A percentile compares a stretch with the other conserved stretches of the same genome.
Evolutionary conservation across 2,113 vertebrate species (phyloP).

Genomic region (Labrus mixtus): DNA sequence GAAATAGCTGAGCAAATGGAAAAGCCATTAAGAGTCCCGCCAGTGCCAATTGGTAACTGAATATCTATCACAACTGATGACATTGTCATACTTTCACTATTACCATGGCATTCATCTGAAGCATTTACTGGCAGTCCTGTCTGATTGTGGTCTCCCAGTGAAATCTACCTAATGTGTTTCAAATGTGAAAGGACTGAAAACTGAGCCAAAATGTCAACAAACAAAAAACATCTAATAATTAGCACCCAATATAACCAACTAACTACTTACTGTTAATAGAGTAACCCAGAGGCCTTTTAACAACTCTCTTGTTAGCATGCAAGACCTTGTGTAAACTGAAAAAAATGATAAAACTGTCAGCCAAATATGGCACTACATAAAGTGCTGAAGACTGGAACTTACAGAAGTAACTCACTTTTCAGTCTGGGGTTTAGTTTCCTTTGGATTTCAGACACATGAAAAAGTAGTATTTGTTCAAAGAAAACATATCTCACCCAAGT

Average conservation of each 20-base stretch:
- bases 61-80: slow-evolving; percentile 5
- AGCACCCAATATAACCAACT: slow-evolving; percentile 31
- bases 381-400: neutral
- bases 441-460: slow-evolving; percentile 6
- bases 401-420: neutral
- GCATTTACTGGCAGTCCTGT: neutral
- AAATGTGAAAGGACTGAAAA: slow-evolving; percentile 13
- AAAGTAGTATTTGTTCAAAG: neutral
- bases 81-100: slow-evolving; percentile 4
- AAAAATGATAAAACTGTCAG: slow-evolving; percentile 27
- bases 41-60: neutral
- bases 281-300: neutral
- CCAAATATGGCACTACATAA: slow-evolving; percentile 12
- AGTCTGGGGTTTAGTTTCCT: neutral
- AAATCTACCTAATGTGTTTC: slow-evolving; percentile 10
- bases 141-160: neutral
- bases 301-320: neutral
- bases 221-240: slow-evolving; percentile 3
- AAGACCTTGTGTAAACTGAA: slow-evolving; percentile 4
- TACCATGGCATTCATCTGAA: slow-evolving; percentile 2
- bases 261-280: slow-evolving; percentile 1
- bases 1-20: neutral
- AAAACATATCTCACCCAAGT: neutral
- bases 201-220: neutral
- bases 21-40: neutral